Base-by-base conservation (phyloP, 2,113 vertebrate genomes). In the Eptatretus burgeri region DNA sequence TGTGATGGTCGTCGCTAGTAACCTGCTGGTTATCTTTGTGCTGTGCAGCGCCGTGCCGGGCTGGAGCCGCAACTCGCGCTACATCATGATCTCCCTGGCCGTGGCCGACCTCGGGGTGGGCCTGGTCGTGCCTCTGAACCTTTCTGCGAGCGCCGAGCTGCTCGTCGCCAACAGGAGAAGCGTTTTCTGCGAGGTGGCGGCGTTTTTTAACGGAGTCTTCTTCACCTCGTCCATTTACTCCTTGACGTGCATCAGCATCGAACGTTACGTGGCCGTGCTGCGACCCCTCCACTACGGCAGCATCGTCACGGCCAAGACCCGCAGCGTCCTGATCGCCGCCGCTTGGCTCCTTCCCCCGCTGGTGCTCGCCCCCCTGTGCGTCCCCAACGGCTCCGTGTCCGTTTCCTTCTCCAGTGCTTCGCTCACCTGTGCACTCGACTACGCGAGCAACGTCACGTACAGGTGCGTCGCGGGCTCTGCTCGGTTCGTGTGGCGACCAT, bases 11-110 rank as follows among this genome's bases (percentile, higher is more conserved):
- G 11, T 60, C 16, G 53, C 53, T 10, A 60, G 53, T 19, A 60
- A 60, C 53, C 16, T 19, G 8, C 16, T 19, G 16, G 53, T 60
- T 7, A 11, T 60, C 8, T 16, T 19, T 11, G 53, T 60, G 9
- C 53, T 60, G 53, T n/a, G 53, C 16, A 2, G 16, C 8, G 19
- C 16, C 53, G 53, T 60, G 10, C 53, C 53, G 8, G 53, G 53
- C 53, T 60, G 53, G 53, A 60, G 53, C 53, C 53, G 53, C 8
- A 60, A 60, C 53, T n/a, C 53, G 53, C 53, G 53, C 53, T 19
- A n/a, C 53, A 60, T 60, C 53, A 60, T 60, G 53, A 60, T 60
- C 53, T 60, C 53, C 8, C 53, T 60, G 8, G 16, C 53, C 16
- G 16, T 60, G 5, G 53, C 53, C 8, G 53, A 60, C 53, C 53